A percentile compares a stretch with the other conserved stretches of the same genome.
These are phyloP conservation scores for Hermetia illucens DNA, from an alignment of 1,140 invertebrate species.

Conservation along the genomic window DNA sequence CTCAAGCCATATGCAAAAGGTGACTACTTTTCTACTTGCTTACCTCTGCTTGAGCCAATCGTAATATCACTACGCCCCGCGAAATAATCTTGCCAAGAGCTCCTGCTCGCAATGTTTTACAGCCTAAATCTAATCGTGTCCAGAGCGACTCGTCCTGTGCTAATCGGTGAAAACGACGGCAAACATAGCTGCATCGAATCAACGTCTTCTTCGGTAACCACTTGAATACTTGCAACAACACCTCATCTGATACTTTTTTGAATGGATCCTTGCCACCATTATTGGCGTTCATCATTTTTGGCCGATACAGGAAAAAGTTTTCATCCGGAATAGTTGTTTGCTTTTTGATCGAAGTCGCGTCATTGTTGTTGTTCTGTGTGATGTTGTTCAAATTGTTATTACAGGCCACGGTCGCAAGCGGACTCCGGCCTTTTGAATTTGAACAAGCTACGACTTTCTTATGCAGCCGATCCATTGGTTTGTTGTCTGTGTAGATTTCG, in stretches of 20 bases:
- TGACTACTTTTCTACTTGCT: conserved; percentile 6
- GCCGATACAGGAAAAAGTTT: conserved; percentile 21
- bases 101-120: conserved; percentile 46
- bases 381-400: conserved; percentile 11
- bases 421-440: conserved; percentile 11
- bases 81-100: conserved; percentile 54
- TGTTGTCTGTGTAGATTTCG: conserved; percentile 7
- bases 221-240: conserved; percentile 66
- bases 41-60: conserved; percentile 62
- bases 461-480: not conserved
- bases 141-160: conserved; percentile 70
- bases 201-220: conserved; percentile 66
- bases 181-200: conserved; percentile 51
- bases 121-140: conserved; percentile 64
- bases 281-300: conserved; percentile 11
- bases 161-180: conserved; percentile 50
- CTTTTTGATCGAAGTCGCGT: too few species aligned
- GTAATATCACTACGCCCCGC: conserved; percentile 55
- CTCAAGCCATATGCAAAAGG: not conserved
- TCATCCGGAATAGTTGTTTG: conserved; percentile 8
- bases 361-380: conserved; percentile 7
- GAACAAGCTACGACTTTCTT: not conserved
- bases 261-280: conserved; percentile 38
- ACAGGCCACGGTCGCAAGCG: conserved; percentile 16
- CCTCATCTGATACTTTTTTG: conserved; percentile 61